These are phyloP conservation scores for Bombus superbus DNA, from an alignment of 1,140 invertebrate genomes.

Conservation along the genomic window DNA sequence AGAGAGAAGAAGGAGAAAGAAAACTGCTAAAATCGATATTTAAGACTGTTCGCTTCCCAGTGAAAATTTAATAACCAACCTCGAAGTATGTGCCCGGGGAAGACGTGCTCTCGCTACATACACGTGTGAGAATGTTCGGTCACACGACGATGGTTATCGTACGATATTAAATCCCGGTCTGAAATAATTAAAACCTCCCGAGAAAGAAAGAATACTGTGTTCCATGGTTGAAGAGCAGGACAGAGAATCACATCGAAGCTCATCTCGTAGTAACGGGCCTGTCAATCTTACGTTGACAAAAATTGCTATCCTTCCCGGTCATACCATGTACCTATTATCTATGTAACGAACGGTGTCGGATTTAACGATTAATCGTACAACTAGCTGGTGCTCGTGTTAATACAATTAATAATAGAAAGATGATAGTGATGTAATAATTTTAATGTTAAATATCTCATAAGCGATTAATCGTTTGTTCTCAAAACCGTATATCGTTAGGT, in stretches of 20 bases:
- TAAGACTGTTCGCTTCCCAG: conserved; percentile 72
- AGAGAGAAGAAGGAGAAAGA: conserved; percentile 43
- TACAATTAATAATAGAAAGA: conserved; percentile 3
- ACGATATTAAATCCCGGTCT: conserved; percentile 77
- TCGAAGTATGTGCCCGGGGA: conserved; percentile 69
- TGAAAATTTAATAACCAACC: conserved; percentile 80
- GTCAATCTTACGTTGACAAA: conserved; percentile 55
- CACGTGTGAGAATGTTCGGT: conserved; percentile 75
- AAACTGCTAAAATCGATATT: conserved; percentile 72
- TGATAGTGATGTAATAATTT: background rate
- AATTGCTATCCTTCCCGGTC: conserved; percentile 53
- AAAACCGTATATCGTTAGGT: background rate
- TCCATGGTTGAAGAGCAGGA: conserved; percentile 41
- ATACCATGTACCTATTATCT: conserved; percentile 5
- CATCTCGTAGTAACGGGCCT: conserved; percentile 52
- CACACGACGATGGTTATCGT: conserved; percentile 62
- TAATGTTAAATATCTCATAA: background rate
- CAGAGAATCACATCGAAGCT: conserved; percentile 60
- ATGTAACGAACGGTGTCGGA: conserved; percentile 40
- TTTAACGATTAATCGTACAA: conserved; percentile 27
- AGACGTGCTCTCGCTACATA: conserved; percentile 68
- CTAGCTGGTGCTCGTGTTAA: conserved; percentile 24
- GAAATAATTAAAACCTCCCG: conserved; percentile 78
- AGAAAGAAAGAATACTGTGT: conserved; percentile 27
- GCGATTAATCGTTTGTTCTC: background rate